A percentile compares a stretch with the other conserved stretches of the same genome.
phyloP scores from a whole-genome alignment of 2,888 invertebrate species.

The Plagodis pulveraria region DNA sequence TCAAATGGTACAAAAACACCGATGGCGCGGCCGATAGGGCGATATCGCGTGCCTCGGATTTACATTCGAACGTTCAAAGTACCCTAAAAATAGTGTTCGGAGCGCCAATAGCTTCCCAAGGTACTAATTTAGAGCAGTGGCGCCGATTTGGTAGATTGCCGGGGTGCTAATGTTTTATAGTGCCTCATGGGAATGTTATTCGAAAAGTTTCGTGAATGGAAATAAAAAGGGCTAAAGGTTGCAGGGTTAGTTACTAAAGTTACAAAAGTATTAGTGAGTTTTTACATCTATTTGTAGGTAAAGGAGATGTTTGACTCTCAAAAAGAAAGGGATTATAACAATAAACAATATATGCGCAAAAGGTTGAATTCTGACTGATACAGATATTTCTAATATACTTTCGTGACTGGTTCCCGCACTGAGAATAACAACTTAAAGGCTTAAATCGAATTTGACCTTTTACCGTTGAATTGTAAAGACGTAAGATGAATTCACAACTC shows the following conservation, averaged over 20 bases:
- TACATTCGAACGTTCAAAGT: constrained; percentile 48
- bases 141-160: constrained; percentile 57
- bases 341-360: too few relatives aligned
- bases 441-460: too few relatives aligned
- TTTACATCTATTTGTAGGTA: too few relatives aligned
- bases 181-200: constrained; percentile 45
- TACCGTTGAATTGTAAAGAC: too few relatives aligned
- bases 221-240: constrained; percentile 4
- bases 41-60: constrained; percentile 37
- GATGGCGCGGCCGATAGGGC: constrained; percentile 23
- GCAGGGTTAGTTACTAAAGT: background rate
- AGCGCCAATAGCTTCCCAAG: constrained; percentile 37
- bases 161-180: constrained; percentile 51
- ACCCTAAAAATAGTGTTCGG: constrained; percentile 42
- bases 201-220: constrained; percentile 19
- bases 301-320: too few relatives aligned
- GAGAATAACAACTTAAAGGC: too few relatives aligned
- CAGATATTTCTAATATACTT: background rate
- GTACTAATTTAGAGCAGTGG: constrained; percentile 50
- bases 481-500: too few relatives aligned
- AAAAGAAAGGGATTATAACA: too few relatives aligned
- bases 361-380: too few relatives aligned
- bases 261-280: background rate
- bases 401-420: too few relatives aligned
- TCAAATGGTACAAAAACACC: constrained; percentile 27